Base-by-base conservation (phyloP, 2,797 vertebrate species). In the Petrocephalus sullivani region DNA sequence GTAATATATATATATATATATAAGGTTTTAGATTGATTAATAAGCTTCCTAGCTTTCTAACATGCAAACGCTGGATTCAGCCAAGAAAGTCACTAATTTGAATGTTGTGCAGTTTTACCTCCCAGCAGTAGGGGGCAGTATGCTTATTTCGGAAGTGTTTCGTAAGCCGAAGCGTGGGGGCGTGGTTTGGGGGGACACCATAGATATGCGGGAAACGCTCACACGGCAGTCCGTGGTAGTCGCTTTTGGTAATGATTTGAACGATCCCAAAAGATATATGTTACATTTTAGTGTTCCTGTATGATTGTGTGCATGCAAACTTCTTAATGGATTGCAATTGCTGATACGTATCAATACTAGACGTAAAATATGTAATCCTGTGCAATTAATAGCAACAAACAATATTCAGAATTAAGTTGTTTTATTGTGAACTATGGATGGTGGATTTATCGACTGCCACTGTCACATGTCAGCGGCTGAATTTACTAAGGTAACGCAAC, bases 401-500 rank as follows among this genome's bases (percentile, higher is more conserved):
- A 88, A 16, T n/a, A 56, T 46, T 64, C 88, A 87, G 12, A 1
- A 33, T 58, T 41, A 4, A 41, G 2, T 12, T 3, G 1, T 49
- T 84, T 8, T 10, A 5, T 14, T 3, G 21, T 46, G 5, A 54
- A 10, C 49, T 16, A 93, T 95, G 93, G 93, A 90, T 0, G 81
- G 8, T 61, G 90, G 90, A 7, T 93, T 92, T 37, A 90, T 95
- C 53, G 95, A 95, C 89, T 93, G 91, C 85, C 94, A 95, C 88
- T 94, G 95, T 90, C 95, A 95, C 19, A 90, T 95, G 12, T 92
- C 95, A 83, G 94, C 95, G 8, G 57, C 58, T 9, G 94, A 95
- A 88, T 95, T 96, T 90, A 60, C 89, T 19, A 81, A 93, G 93
- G 94, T 95, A 91, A 75, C 19, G 21, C 9, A 67, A 53, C 54